Conservation (phyloP, 2,888 invertebrate species). For the Ecdyonurus torrentis region DNA sequence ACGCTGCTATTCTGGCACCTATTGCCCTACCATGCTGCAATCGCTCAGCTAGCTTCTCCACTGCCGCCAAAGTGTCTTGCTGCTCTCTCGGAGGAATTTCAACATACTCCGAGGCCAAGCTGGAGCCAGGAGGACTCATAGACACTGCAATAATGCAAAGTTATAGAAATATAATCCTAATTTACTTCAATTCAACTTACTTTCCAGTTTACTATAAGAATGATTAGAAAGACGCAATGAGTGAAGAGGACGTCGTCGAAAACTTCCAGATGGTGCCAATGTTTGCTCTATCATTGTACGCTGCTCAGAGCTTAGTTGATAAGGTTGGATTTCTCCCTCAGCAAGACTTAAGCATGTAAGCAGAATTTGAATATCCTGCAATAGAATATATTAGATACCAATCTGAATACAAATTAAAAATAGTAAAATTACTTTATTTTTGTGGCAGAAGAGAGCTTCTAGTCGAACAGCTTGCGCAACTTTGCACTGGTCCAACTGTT, state of each 20-base stretch:
- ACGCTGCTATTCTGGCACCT: conserved; percentile 35
- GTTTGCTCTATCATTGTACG: not conserved
- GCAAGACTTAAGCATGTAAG: conserved; percentile 44
- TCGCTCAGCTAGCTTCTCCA: conserved; percentile 33
- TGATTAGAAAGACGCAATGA: not conserved
- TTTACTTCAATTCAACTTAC: too few relatives aligned
- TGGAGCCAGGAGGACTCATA: conserved; percentile 14
- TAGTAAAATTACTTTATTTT: not conserved
- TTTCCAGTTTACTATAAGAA: too few relatives aligned
- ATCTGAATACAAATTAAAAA: too few relatives aligned
- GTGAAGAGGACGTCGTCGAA: not conserved
- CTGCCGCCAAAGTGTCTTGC: conserved; percentile 23
- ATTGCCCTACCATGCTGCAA: conserved; percentile 34
- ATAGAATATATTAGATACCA: too few relatives aligned
- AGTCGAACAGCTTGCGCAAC: conserved; percentile 42
- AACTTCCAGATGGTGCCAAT: not conserved
- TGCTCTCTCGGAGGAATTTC: conserved; percentile 16
- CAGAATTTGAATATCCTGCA: conserved; percentile 40
- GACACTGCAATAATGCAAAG: too few relatives aligned
- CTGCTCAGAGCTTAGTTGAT: conserved; percentile 4
- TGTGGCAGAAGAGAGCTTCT: conserved; percentile 24
- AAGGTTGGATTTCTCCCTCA: conserved; percentile 31
- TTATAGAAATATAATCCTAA: too few relatives aligned
- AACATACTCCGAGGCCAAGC: conserved; percentile 9
- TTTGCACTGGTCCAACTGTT: conserved; percentile 37